phyloP scores from a whole-genome alignment of 2,113 vertebrate genomes.

The Calyptomena viridis region DNA sequence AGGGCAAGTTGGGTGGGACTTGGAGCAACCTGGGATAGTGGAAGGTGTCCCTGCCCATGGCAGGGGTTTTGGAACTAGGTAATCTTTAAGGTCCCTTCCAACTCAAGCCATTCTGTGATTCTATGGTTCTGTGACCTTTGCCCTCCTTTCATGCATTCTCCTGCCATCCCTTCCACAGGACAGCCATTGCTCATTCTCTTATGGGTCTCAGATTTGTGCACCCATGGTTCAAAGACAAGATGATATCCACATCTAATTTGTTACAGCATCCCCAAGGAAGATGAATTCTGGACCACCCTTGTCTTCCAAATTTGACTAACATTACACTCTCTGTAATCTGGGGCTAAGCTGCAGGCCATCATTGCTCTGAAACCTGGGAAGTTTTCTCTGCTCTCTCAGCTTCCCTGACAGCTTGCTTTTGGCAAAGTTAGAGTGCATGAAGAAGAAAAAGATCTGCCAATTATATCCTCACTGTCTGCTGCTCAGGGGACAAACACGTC shows the following conservation, averaged over 20 bases:
- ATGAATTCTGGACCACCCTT: background rate
- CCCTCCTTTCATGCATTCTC: background rate
- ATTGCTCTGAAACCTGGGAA: background rate
- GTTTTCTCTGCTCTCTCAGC: background rate
- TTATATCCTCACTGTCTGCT: conserved; percentile 8
- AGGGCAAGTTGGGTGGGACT: fast-evolving
- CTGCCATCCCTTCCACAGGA: background rate
- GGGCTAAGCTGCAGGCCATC: background rate
- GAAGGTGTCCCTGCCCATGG: background rate
- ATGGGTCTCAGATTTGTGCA: background rate
- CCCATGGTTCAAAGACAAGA: background rate
- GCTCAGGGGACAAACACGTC: background rate
- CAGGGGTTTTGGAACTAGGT: no score
- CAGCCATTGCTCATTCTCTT: background rate
- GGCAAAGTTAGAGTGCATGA: conserved; percentile 11
- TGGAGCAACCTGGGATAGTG: background rate
- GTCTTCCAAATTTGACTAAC: background rate
- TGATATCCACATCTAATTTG: background rate
- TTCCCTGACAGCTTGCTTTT: conserved; percentile 18
- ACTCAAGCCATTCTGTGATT: background rate
- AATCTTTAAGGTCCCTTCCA: background rate
- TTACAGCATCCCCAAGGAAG: background rate
- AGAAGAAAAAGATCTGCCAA: conserved; percentile 19
- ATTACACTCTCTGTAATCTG: background rate
- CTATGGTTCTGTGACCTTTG: background rate